Evolutionary conservation across 1,140 invertebrate genomes (phyloP).

Genomic region (Drosophila burlai): DNA sequence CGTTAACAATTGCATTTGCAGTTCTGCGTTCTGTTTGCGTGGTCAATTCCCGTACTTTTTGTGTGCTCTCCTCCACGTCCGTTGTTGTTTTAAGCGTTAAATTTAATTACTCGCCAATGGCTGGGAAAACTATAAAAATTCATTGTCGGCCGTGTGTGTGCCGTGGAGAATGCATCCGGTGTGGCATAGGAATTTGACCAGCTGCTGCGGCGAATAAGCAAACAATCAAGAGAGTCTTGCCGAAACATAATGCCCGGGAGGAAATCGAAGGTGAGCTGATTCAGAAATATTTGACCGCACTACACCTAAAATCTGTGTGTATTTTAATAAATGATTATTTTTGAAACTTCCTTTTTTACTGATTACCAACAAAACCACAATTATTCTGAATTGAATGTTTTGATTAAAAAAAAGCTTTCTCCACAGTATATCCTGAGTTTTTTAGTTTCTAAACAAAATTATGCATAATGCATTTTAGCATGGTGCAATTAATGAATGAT

Average conservation of each 20-base stretch:
- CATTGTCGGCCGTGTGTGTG: conserved; percentile 19
- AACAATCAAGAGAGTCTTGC: conserved; percentile 42
- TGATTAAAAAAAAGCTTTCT: neutral
- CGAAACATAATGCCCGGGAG: conserved; percentile 16
- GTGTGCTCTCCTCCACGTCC: conserved; percentile 14
- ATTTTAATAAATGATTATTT: conserved; percentile 34
- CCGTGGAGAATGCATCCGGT: conserved; percentile 18
- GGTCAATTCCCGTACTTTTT: conserved; percentile 48
- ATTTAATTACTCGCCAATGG: conserved; percentile 78
- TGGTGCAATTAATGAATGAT: conserved; percentile 1
- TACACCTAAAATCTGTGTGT: conserved; percentile 16
- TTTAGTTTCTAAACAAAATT: neutral
- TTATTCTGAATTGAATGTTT: conserved; percentile 2
- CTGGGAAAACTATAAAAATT: conserved; percentile 54
- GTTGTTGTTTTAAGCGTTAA: conserved; percentile 79
- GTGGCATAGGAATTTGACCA: conserved; percentile 65
- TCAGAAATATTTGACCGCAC: conserved; percentile 23
- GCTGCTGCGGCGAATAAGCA: conserved; percentile 58
- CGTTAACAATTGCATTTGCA: conserved; percentile 75
- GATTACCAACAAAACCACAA: conserved; percentile 14
- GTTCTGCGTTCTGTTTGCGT: conserved; percentile 67
- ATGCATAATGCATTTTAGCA: too few species aligned
- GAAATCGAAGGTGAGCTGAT: conserved; percentile 1
- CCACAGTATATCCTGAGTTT: neutral
- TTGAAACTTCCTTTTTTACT: conserved; percentile 1